Percentiles rank a stretch among this genome's conserved stretches.
Evolutionary conservation across 2,888 invertebrate genomes (phyloP).

Genomic region (Epistrophella euchroma): DNA sequence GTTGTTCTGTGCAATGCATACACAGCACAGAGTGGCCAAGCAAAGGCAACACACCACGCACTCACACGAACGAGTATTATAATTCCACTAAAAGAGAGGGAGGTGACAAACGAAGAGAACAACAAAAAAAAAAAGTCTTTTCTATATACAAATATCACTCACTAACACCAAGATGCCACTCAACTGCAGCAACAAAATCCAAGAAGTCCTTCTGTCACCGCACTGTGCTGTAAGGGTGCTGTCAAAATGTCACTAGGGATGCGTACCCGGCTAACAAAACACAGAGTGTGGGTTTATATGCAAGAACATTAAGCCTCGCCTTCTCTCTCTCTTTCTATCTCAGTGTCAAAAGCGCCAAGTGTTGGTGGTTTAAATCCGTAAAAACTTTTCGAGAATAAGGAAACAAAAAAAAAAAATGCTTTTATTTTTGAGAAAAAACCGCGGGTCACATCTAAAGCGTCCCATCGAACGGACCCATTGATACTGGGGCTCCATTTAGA

Average conservation of each 20-base stretch:
- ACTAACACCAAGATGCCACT: conserved; percentile 14
- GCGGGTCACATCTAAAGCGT: conserved; percentile 70
- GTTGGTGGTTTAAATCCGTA: conserved; percentile 13
- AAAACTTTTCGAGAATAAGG: conserved; percentile 8
- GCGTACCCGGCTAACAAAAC: conserved; percentile 52
- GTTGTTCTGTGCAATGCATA: conserved; percentile 50
- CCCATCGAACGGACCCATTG: conserved; percentile 74
- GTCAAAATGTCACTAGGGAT: conserved; percentile 73
- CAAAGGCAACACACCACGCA: conserved; percentile 60
- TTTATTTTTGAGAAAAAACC: conserved; percentile 38
- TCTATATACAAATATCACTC: conserved; percentile 51
- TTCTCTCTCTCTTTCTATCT: conserved; percentile 48
- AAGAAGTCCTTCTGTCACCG: conserved; percentile 68
- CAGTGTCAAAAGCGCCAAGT: conserved; percentile 4
- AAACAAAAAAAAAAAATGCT: conserved; percentile 38
- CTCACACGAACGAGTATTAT: conserved; percentile 60
- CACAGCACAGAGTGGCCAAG: conserved; percentile 38
- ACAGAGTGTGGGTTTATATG: conserved; percentile 34
- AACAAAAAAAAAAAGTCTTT: conserved; percentile 11
- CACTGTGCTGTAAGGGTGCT: conserved; percentile 45
- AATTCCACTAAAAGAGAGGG: conserved; percentile 62
- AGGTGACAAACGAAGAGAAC: conserved; percentile 71
- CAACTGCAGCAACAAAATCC: conserved; percentile 41
- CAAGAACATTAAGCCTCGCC: conserved; percentile 46
- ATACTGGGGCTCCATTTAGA: conserved; percentile 72